A percentile compares a stretch with the other conserved stretches of the same genome.
Conservation (phyloP, 2,113 vertebrate genomes). For the Vulpes lagopus region DNA sequence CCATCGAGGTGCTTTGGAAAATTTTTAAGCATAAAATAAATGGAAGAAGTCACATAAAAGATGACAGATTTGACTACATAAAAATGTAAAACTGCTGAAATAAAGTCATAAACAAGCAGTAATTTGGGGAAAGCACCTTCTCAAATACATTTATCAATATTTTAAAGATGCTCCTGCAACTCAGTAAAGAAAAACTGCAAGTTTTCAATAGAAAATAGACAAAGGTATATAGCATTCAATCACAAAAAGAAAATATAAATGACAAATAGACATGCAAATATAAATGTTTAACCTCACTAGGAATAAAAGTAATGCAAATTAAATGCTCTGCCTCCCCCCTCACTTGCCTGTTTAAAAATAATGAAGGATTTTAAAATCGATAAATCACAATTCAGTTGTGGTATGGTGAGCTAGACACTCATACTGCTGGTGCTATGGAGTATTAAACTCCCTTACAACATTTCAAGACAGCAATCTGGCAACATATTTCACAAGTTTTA, state of each 20-base stretch:
- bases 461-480: constrained; percentile 26
- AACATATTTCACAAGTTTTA: constrained; percentile 44
- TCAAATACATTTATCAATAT: constrained; percentile 41
- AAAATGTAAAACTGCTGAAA: background rate
- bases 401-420: background rate
- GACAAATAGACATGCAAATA: background rate
- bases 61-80: background rate
- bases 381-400: background rate
- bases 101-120: background rate
- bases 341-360: constrained; percentile 5
- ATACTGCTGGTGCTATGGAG: background rate
- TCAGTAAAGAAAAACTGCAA: background rate
- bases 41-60: constrained; percentile 29
- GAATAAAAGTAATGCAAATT: constrained; percentile 35
- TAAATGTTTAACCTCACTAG: constrained; percentile 4
- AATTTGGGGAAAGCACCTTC: background rate
- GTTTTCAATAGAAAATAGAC: constrained; percentile 10
- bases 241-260: constrained; percentile 46
- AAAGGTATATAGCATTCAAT: background rate
- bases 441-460: background rate
- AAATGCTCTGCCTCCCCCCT: background rate
- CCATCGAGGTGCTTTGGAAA: background rate
- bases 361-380: background rate
- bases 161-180: constrained; percentile 30
- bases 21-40: constrained; percentile 17